These are phyloP conservation scores for Drosophila cracens DNA, from an alignment of 2,888 invertebrate species.

Conservation along the genomic window DNA sequence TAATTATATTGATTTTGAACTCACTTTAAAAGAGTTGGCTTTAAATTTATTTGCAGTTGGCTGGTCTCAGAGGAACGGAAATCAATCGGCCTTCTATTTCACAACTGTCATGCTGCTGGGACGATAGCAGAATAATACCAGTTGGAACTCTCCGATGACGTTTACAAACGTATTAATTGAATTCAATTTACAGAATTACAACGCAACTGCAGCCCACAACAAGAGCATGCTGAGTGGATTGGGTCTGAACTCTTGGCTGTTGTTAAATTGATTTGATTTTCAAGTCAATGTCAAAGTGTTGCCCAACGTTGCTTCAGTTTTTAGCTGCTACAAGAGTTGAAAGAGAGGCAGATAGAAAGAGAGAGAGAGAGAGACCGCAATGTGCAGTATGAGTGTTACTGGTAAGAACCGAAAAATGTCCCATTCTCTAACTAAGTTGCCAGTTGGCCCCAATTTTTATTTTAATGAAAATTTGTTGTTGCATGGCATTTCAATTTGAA, in stretches of 20 bases:
- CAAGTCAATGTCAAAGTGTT: slow-evolving; percentile 60
- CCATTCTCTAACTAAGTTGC: neutral
- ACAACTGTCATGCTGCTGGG: slow-evolving; percentile 12
- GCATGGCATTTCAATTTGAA: slow-evolving; percentile 22
- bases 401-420: neutral
- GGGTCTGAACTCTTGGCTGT: slow-evolving; percentile 8
- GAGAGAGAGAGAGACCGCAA: slow-evolving; percentile 16
- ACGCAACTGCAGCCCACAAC: slow-evolving; percentile 1
- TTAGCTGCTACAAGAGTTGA: neutral
- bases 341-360: neutral
- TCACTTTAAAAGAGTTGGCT: neutral
- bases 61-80: neutral
- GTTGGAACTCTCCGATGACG: slow-evolving; percentile 41
- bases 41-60: slow-evolving; percentile 6
- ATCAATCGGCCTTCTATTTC: slow-evolving; percentile 14
- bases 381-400: slow-evolving; percentile 23
- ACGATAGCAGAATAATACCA: slow-evolving; percentile 10
- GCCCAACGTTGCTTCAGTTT: slow-evolving; percentile 16
- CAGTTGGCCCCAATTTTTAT: slow-evolving; percentile 23
- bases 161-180: slow-evolving; percentile 68
- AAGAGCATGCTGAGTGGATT: neutral
- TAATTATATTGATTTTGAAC: neutral
- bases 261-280: slow-evolving; percentile 66
- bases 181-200: slow-evolving; percentile 59
- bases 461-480: slow-evolving; percentile 44